A percentile compares a stretch with the other conserved stretches of the same genome.
These are phyloP conservation scores for Cottus gobio DNA, from an alignment of 2,113 vertebrate species.

Conservation along the genomic window DNA sequence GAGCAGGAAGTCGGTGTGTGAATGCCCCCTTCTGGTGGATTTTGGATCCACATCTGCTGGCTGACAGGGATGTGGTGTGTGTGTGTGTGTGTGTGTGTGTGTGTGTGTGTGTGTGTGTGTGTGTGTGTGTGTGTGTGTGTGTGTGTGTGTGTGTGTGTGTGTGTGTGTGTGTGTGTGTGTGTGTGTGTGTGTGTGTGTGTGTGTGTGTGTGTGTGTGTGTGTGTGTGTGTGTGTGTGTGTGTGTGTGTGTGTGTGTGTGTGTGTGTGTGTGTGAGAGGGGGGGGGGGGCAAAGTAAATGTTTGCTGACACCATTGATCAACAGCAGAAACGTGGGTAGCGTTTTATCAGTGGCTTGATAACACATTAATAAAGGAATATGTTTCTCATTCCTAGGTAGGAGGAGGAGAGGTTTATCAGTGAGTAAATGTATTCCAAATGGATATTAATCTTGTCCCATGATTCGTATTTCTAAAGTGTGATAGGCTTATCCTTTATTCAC, in stretches of 20 bases:
- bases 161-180: background rate
- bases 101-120: too few species aligned
- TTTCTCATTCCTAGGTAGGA: too few species aligned
- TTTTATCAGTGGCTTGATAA: background rate
- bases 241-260: too few species aligned
- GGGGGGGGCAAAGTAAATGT: too few species aligned
- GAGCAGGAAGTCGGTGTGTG: slow-evolving; percentile 43
- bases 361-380: background rate
- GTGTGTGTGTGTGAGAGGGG: too few species aligned
- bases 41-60: slow-evolving; percentile 9
- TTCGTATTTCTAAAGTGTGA: background rate
- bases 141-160: background rate
- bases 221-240: too few species aligned
- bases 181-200: too few species aligned
- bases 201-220: background rate
- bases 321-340: background rate
- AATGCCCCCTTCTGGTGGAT: slow-evolving; percentile 78
- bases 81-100: too few species aligned
- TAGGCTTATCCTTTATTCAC: background rate
- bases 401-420: background rate
- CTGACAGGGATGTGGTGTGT: background rate
- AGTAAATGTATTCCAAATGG: background rate
- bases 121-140: too few species aligned
- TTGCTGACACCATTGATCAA: too few species aligned
- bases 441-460: background rate